Evolutionary conservation across 2,113 vertebrate species (phyloP).

Genomic region (Pelusios castaneus): DNA sequence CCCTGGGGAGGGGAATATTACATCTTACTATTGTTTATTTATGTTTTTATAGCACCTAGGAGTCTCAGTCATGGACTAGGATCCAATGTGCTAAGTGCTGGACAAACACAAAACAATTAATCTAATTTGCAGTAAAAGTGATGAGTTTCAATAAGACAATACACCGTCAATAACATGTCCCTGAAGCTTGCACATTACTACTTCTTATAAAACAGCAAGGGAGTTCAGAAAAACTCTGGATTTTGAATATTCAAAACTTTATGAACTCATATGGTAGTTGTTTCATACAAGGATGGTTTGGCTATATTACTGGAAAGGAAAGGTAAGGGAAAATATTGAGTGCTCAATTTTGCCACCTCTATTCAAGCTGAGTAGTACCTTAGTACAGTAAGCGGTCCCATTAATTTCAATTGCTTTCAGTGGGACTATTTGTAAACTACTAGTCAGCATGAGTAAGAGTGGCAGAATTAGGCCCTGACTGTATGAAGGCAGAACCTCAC

Average conservation of each 20-base stretch:
- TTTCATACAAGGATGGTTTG: constrained; percentile 16
- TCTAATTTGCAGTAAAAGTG: background rate
- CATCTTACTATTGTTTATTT: background rate
- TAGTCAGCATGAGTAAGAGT: background rate
- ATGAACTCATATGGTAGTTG: background rate
- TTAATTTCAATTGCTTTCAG: background rate
- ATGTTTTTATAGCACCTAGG: background rate
- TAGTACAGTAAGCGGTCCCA: background rate
- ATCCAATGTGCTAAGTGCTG: background rate
- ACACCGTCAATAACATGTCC: background rate
- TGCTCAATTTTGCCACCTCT: background rate
- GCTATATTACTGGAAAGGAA: background rate
- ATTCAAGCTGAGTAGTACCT: background rate
- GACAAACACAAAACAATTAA: background rate
- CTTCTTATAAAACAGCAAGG: background rate
- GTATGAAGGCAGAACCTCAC: background rate
- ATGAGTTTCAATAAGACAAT: background rate
- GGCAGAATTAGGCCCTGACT: background rate
- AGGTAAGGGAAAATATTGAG: background rate
- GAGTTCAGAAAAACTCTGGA: background rate
- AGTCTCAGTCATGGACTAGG: background rate
- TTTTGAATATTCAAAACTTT: background rate
- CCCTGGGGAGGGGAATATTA: too few species aligned
- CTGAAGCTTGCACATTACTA: background rate
- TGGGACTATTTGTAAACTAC: background rate